A percentile compares a stretch with the other conserved stretches of the same genome.
Evolutionary conservation across 2,888 invertebrate genomes (phyloP).

Genomic region (Schizaphis graminum): DNA sequence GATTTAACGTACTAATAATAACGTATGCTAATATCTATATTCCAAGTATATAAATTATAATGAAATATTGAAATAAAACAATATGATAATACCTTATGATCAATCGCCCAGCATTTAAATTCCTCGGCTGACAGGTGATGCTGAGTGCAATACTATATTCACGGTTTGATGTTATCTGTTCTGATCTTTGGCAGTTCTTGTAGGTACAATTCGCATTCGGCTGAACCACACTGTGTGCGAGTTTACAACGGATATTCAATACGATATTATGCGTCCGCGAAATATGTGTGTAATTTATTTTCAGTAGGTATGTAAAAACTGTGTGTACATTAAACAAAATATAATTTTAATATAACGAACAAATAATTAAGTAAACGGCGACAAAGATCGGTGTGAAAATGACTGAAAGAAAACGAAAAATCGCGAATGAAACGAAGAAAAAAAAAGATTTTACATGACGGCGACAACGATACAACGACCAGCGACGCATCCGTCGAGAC

Average conservation of each 20-base stretch:
- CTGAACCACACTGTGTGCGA: neutral
- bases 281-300: neutral
- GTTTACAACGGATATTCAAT: neutral
- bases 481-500: conserved; percentile 19
- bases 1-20: neutral
- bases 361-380: neutral
- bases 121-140: neutral
- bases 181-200: neutral
- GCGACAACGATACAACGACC: neutral
- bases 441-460: conserved; percentile 1
- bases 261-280: neutral
- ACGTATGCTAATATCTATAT: neutral
- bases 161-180: neutral
- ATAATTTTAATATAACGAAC: neutral
- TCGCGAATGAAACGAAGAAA: neutral
- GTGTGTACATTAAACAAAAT: neutral
- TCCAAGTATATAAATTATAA: neutral
- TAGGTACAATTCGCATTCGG: neutral
- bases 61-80: neutral
- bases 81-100: neutral
- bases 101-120: conserved; percentile 52
- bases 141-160: neutral
- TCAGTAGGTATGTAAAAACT: neutral
- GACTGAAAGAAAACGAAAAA: neutral
- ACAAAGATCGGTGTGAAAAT: neutral